Conservation (phyloP, 2,797 vertebrate genomes). For the Scleropages formosus region DNA sequence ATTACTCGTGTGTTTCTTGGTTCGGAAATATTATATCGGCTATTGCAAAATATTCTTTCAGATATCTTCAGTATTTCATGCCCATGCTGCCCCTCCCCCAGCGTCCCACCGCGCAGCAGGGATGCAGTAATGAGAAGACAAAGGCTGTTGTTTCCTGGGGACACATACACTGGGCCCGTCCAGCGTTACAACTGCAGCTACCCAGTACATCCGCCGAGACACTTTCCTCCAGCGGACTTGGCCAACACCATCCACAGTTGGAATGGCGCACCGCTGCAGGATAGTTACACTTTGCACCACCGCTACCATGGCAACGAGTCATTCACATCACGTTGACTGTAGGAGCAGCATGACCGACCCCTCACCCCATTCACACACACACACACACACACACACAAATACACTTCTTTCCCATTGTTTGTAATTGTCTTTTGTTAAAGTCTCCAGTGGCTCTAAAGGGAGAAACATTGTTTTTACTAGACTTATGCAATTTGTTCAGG, state of each 20-base stretch:
- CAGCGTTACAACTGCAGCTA: slow-evolving; percentile 43
- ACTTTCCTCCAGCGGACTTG: neutral
- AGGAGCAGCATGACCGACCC: neutral
- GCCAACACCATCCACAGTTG: neutral
- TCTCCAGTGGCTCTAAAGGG: too few species aligned
- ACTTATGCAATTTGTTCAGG: too few species aligned
- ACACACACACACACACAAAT: too few species aligned
- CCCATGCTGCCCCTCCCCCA: slow-evolving; percentile 4
- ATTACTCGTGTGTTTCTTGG: neutral
- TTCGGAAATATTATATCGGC: neutral
- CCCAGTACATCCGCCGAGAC: slow-evolving; percentile 7
- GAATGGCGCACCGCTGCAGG: neutral
- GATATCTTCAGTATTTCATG: neutral
- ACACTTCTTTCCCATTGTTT: too few species aligned
- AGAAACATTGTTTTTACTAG: too few species aligned
- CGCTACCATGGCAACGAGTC: neutral
- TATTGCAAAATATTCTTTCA: neutral
- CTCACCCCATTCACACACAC: neutral
- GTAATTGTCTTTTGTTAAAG: too few species aligned
- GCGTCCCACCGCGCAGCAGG: neutral
- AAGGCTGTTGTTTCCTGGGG: slow-evolving; percentile 28
- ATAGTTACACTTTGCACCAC: too few species aligned
- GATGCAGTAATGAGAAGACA: slow-evolving; percentile 27
- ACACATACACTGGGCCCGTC: slow-evolving; percentile 30
- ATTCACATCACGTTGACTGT: neutral